Evolutionary conservation across 2,113 vertebrate genomes (phyloP).

Genomic region (Pristiophorus japonicus): DNA sequence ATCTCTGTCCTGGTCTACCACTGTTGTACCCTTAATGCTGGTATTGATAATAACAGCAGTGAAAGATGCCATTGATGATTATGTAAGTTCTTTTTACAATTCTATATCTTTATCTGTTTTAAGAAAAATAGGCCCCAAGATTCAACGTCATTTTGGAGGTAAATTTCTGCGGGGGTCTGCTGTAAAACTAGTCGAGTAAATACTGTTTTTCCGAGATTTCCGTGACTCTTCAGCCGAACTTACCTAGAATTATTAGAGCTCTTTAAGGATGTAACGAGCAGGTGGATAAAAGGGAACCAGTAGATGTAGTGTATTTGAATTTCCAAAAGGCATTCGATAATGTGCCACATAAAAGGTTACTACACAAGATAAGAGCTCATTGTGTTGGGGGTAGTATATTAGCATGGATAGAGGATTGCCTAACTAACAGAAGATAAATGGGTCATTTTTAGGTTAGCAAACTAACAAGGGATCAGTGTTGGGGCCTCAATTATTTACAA

Average conservation of each 20-base stretch:
- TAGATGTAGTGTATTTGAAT: too few relatives aligned
- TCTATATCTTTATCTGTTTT: not conserved
- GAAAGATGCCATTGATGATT: constrained; percentile 85
- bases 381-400: too few relatives aligned
- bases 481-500: too few relatives aligned
- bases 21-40: constrained; percentile 75
- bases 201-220: not conserved
- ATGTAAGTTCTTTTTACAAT: constrained; percentile 58
- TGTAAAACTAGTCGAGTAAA: not conserved
- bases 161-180: not conserved
- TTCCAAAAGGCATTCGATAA: too few relatives aligned
- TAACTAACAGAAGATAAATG: too few relatives aligned
- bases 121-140: not conserved
- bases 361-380: too few relatives aligned
- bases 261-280: too few relatives aligned
- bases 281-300: too few relatives aligned
- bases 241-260: not conserved
- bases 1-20: constrained; percentile 88
- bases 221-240: not conserved
- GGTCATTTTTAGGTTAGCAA: too few relatives aligned
- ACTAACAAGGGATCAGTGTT: too few relatives aligned
- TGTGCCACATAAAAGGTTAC: too few relatives aligned
- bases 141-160: not conserved
- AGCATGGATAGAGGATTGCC: too few relatives aligned
- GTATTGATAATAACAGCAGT: constrained; percentile 78